Conservation (phyloP, 2,888 invertebrate genomes). For the Pterostichus madidus region DNA sequence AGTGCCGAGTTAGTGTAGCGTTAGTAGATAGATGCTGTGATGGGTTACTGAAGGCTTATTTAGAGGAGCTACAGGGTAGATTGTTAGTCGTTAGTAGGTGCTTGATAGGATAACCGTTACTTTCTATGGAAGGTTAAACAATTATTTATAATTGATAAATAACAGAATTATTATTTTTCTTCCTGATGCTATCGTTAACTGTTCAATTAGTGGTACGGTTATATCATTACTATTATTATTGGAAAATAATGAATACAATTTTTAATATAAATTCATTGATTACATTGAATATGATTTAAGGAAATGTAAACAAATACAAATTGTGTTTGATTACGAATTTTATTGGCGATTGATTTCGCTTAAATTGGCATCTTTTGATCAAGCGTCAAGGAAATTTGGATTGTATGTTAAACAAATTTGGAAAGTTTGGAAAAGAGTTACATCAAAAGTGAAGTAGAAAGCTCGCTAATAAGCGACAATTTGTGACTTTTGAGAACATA, state of each 20-base stretch:
- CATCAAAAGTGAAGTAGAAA: too few relatives aligned
- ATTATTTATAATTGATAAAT: conserved; percentile 50
- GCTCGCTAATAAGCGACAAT: too few relatives aligned
- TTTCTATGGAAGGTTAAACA: background rate
- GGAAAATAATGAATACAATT: background rate
- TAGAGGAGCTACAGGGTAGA: conserved; percentile 30
- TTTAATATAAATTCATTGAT: background rate
- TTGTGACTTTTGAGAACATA: too few relatives aligned
- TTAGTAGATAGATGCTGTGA: conserved; percentile 14
- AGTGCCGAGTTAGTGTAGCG: background rate
- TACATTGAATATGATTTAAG: background rate
- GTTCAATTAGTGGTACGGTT: background rate
- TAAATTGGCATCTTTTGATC: too few relatives aligned
- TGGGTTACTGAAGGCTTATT: background rate
- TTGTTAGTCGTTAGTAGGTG: conserved; percentile 24
- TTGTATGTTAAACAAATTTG: too few relatives aligned
- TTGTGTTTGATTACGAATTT: too few relatives aligned
- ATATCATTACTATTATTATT: conserved; percentile 8
- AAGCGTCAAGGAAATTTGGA: too few relatives aligned
- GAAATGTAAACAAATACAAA: too few relatives aligned
- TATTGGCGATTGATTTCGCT: too few relatives aligned
- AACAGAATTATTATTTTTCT: background rate
- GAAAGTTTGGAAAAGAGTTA: too few relatives aligned
- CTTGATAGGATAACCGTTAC: background rate
- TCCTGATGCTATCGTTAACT: conserved; percentile 11